Percentiles rank a stretch among this genome's conserved stretches.
These are phyloP conservation scores for Pseudachorutes palmiensis DNA, from an alignment of 1,140 invertebrate genomes.

Conservation along the genomic window DNA sequence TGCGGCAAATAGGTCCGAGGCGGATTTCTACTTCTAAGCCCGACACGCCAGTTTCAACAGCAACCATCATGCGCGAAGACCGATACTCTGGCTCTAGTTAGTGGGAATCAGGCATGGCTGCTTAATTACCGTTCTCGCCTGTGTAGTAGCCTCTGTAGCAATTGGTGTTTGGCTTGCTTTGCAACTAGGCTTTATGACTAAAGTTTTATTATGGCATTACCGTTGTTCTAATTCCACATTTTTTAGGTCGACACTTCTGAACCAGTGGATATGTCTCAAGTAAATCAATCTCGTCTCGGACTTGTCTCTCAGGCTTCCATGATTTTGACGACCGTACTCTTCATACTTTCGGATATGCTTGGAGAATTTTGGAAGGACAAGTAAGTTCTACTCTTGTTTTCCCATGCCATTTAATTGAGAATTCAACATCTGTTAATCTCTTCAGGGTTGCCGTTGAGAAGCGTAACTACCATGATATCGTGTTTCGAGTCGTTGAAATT, in stretches of 20 bases:
- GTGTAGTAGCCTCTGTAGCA: background rate
- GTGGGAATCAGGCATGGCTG: conserved; percentile 35
- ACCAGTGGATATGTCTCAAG: conserved; percentile 69
- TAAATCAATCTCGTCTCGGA: conserved; percentile 81
- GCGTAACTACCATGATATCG: conserved; percentile 81
- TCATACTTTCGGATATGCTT: conserved; percentile 79
- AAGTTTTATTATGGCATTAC: background rate
- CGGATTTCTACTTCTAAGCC: conserved; percentile 36
- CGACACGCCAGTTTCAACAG: conserved; percentile 23
- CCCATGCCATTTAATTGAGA: background rate
- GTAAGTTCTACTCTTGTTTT: conserved; percentile 46
- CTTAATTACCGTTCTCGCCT: conserved; percentile 7
- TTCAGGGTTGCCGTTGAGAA: conserved; percentile 73
- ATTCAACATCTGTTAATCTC: conserved; percentile 17
- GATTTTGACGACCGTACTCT: conserved; percentile 74
- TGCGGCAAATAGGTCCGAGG: conserved; percentile 35
- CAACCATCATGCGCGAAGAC: conserved; percentile 19
- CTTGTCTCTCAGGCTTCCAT: conserved; percentile 76
- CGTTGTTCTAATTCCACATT: conserved; percentile 14
- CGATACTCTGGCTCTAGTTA: conserved; percentile 37
- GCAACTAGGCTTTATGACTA: background rate
- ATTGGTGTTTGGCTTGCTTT: background rate
- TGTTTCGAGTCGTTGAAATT: conserved; percentile 83
- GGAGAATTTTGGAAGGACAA: conserved; percentile 87
- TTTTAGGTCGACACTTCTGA: conserved; percentile 25